Base-by-base conservation (phyloP, 2,797 vertebrate genomes). In the Falco columbarius region DNA sequence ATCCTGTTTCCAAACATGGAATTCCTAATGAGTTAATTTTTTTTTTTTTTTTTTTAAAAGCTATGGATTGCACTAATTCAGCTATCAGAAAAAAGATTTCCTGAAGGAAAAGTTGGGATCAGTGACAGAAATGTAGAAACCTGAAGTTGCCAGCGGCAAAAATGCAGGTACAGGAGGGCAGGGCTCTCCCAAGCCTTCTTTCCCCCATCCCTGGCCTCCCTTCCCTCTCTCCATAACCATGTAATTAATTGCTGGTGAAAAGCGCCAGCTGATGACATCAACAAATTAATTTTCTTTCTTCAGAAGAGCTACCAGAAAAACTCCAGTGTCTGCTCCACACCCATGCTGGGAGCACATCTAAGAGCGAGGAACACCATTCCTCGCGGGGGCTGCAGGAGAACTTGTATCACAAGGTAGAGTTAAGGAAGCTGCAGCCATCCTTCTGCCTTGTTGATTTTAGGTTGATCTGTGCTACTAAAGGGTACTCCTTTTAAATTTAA, bases 201-300 rank as follows among this genome's bases (percentile, higher is more conserved):
- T 59, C 7, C 55, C 42, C 10, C 51, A 44, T 44, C 18, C 24
- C 29, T 63, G 66, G 81, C 59, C 56, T 87, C 44, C 27, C 18
- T 63, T 90, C 20, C 23, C 21, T 67, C 40, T 38, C 86, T 65
- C 68, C 86, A 40, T 16, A 90, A 86, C 32, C 26, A 61, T 8
- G 21, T 68, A 82, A 95, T 89, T 92, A 82, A 95, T 27, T 87
- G 77, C 63, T 61, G 16, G 42, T 74, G 72, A 68, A 62, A 72
- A 85, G 74, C 59, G 90, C 84, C 92, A 96, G 18, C 0, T 77
- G 79, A 94, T 96, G 96, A 93, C 49, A 85, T 81, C 84, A 94
- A 92, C 54, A 70, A 91, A 72, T 88, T 92, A 65, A 93, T 94
- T 91, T 77, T 87, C 49, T 85, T 74, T 89, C 87, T 56, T 86